phyloP scores from a whole-genome alignment of 2,113 vertebrate genomes.

The Siphamia tubifer region DNA sequence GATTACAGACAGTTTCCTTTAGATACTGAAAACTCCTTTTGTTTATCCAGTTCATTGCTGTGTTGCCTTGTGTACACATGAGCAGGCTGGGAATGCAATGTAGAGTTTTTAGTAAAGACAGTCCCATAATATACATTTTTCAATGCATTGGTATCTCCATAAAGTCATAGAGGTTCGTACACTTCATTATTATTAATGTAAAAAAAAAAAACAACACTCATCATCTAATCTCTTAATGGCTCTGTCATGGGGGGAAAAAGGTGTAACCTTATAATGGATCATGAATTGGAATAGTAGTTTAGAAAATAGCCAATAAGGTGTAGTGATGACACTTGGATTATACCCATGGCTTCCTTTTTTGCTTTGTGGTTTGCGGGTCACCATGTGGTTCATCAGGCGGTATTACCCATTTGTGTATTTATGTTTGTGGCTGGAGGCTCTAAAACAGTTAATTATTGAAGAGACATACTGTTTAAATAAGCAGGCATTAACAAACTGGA shows the following conservation, averaged over 20 bases:
- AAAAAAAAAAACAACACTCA: too few species aligned
- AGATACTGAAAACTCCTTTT: background rate
- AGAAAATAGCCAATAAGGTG: too few species aligned
- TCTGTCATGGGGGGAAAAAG: too few species aligned
- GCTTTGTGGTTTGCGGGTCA: background rate
- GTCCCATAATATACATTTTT: background rate
- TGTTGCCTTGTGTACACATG: background rate
- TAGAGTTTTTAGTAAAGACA: background rate
- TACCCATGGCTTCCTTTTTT: background rate
- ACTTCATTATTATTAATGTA: too few species aligned
- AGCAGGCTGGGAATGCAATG: background rate
- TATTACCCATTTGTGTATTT: constrained; percentile 27
- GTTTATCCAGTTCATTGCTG: background rate
- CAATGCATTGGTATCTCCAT: too few species aligned
- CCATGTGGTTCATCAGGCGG: constrained; percentile 43
- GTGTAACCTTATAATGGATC: too few species aligned
- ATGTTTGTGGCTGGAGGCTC: constrained; percentile 1
- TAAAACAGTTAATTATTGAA: constrained; percentile 26
- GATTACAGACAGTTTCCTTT: too few species aligned
- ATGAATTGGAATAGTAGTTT: too few species aligned
- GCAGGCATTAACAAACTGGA: constrained; percentile 6
- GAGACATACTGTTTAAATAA: constrained; percentile 22
- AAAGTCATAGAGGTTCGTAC: too few species aligned
- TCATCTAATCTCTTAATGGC: too few species aligned
- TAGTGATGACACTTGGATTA: too few species aligned